These are phyloP conservation scores for Meloidogyne hapla DNA, from an alignment of 1,140 invertebrate species.

Conservation along the genomic window DNA sequence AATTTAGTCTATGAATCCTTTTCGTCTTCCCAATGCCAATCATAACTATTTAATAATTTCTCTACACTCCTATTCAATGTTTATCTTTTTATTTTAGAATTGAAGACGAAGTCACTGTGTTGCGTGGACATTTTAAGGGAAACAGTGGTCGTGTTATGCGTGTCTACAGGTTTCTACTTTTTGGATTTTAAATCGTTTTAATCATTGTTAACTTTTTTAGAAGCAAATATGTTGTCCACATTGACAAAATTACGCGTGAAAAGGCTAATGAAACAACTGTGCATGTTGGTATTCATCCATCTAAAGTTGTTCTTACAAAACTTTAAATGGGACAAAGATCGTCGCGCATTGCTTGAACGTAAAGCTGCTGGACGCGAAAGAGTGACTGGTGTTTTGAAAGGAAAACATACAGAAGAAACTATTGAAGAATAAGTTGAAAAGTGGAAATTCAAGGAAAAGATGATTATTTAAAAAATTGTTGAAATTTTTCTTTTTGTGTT, in stretches of 20 bases:
- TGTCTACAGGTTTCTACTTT: constrained; percentile 73
- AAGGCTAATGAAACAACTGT: constrained; percentile 88
- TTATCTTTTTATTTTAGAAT: constrained; percentile 68
- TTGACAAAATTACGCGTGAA: constrained; percentile 49
- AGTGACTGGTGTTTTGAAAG: constrained; percentile 91
- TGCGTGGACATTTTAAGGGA: constrained; percentile 96
- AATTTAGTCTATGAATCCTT: constrained; percentile 88
- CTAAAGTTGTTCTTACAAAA: too few species aligned
- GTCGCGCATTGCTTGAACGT: constrained; percentile 90
- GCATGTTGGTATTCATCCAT: constrained; percentile 72
- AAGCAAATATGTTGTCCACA: constrained; percentile 83
- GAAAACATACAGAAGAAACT: too few species aligned
- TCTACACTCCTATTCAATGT: constrained; percentile 91
- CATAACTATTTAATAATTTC: too few species aligned
- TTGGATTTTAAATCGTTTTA: neutral
- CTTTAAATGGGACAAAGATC: too few species aligned
- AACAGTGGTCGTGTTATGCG: constrained; percentile 98
- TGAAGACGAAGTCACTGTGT: constrained; percentile 67
- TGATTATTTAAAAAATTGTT: neutral
- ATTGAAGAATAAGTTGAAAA: constrained; percentile 83
- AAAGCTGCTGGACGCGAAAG: constrained; percentile 85
- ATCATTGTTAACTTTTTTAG: constrained; percentile 11
- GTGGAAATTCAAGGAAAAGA: constrained; percentile 55
- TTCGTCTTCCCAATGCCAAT: too few species aligned
- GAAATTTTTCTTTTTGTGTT: too few species aligned